Evolutionary conservation across 1,140 invertebrate genomes (phyloP), one percentile per base, ranked within the genome.

Genomic region (Drosophila burlai): DNA sequence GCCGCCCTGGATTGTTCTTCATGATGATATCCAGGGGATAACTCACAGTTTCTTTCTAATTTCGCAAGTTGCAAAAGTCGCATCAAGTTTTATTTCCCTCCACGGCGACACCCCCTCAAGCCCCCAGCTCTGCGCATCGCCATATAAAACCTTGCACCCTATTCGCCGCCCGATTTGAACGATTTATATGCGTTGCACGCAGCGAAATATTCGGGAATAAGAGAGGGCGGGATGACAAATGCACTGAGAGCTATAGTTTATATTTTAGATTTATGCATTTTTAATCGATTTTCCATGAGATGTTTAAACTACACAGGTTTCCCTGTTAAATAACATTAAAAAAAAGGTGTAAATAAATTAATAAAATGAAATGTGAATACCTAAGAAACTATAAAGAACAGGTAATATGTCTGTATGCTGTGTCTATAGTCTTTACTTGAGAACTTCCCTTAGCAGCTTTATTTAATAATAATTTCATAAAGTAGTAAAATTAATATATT

Each of bases 111-210:
- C n/a, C 9, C 26, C 24, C 47, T 26, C n/a, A 36, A 15, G 8
- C 13, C 46, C 15, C n/a, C 50, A 13, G 6, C n/a, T 18, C 34
- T 6, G 31, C 15, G n/a, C 29, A 18, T 34, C 11, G 31, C 7
- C 29, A 21, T 54, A 36, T 54, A 54, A 9, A 54, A 10, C 50
- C 10, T 36, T 5, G 52, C 18, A 57, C 38, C 36, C 54, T 15
- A 10, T 57, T 57, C 15, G 21, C 15, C 29, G 63, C 63, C 26
- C 68, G 64, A 75, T 76, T 73, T 68, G 58, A 76, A 52, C 71
- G 83, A 76, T 87, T 86, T 80, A 87, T 87, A 83, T 80, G 80
- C 80, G 57, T 49, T 79, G 66, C 71, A 82, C 71, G 66, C 40
- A 54, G 68, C 10, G 43, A 34, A 36, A 57, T 15, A 36, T 40